Percentiles rank a stretch among this genome's conserved stretches.
Evolutionary conservation across 2,113 vertebrate genomes (phyloP).

Genomic region (Poeciliopsis retropinna): DNA sequence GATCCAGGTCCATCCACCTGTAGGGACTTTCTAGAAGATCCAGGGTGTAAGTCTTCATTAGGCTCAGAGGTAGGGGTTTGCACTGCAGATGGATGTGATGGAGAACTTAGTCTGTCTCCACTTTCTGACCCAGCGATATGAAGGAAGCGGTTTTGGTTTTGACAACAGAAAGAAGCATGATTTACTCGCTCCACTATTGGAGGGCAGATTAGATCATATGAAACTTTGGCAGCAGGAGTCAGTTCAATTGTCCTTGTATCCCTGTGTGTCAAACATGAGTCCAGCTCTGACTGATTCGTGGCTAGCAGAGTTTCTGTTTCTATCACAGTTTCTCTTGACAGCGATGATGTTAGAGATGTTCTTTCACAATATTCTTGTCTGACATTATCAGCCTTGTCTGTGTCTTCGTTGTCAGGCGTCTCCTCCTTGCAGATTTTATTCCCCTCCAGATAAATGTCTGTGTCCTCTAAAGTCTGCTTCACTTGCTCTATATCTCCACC

Average conservation of each 20-base stretch:
- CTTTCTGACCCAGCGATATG: slow-evolving; percentile 6
- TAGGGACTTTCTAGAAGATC: neutral
- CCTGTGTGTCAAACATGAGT: slow-evolving; percentile 22
- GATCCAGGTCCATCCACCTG: neutral
- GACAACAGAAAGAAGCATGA: slow-evolving; percentile 47
- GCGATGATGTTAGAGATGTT: slow-evolving; percentile 29
- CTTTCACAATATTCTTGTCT: slow-evolving; percentile 3
- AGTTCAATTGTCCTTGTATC: slow-evolving; percentile 19
- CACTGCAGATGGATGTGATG: neutral
- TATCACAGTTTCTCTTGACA: slow-evolving; percentile 52
- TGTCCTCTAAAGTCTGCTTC: neutral
- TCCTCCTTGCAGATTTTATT: neutral
- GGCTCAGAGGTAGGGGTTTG: neutral
- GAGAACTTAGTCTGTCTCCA: slow-evolving; percentile 2
- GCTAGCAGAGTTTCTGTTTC: neutral
- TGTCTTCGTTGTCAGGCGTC: slow-evolving; percentile 1
- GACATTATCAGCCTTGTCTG: neutral
- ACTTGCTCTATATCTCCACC: neutral
- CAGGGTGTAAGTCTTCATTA: neutral
- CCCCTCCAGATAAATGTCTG: neutral
- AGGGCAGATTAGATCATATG: slow-evolving; percentile 66
- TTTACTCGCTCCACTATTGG: slow-evolving; percentile 64
- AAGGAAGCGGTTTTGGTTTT: slow-evolving; percentile 9
- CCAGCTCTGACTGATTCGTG: neutral
- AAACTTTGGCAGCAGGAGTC: slow-evolving; percentile 45